A percentile compares a stretch with the other conserved stretches of the same genome.
Conservation (phyloP, 2,797 vertebrate genomes). For the Enteromius trimaculatus region DNA sequence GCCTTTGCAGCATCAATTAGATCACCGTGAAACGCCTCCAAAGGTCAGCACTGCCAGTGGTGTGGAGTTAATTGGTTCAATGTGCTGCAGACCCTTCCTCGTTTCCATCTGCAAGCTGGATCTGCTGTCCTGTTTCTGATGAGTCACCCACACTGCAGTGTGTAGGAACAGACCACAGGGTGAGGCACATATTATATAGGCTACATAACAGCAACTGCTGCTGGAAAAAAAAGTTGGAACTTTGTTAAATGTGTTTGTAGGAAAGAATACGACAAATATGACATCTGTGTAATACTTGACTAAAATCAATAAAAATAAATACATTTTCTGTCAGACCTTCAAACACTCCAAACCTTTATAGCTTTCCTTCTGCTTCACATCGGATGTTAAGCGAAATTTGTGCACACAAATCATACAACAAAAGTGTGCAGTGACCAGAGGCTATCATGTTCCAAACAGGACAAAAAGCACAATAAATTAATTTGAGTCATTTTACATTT, state of each 20-base stretch:
- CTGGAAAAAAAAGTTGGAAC: conserved; percentile 25
- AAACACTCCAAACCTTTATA: not conserved
- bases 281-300: not conserved
- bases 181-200: conserved; percentile 12
- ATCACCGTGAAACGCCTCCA: conserved; percentile 55
- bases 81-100: conserved; percentile 31
- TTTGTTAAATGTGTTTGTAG: not conserved
- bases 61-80: conserved; percentile 52
- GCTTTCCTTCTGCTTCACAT: not conserved
- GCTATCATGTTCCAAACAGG: not conserved
- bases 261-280: not conserved
- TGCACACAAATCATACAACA: not conserved
- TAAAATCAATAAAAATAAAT: not conserved
- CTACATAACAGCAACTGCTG: conserved; percentile 38
- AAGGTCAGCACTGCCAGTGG: conserved; percentile 63
- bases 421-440: not conserved
- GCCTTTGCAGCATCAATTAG: conserved; percentile 59
- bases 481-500: not conserved
- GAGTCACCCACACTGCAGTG: conserved; percentile 40
- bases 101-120: not conserved
- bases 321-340: not conserved
- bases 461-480: not conserved
- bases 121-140: conserved; percentile 33
- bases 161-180: conserved; percentile 37
- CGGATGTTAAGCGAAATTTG: not conserved